phyloP scores from a whole-genome alignment of 2,797 vertebrate species.

The Yasuhikotakia modesta region DNA sequence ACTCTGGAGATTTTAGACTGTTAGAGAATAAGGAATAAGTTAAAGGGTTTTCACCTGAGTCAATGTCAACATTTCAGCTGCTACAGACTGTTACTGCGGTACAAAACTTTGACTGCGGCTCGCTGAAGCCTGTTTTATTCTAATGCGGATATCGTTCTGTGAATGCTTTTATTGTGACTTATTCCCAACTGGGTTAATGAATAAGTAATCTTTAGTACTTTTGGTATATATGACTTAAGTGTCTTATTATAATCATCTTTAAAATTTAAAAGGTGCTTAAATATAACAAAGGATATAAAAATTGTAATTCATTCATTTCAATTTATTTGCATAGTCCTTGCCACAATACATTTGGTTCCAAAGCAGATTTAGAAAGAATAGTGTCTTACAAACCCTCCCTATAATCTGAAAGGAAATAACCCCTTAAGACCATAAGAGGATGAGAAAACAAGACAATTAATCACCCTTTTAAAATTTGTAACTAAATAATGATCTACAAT shows the following conservation, averaged over 20 bases:
- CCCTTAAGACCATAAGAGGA: background rate
- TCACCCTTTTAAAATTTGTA: too few species aligned
- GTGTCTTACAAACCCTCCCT: background rate
- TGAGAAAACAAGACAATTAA: background rate
- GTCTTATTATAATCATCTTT: constrained; percentile 35
- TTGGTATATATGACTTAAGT: background rate
- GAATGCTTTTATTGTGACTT: constrained; percentile 26
- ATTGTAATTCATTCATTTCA: background rate
- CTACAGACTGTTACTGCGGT: background rate
- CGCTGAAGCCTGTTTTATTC: constrained; percentile 34
- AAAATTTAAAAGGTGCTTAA: constrained; percentile 27
- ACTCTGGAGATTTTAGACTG: background rate
- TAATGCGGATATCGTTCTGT: constrained; percentile 13
- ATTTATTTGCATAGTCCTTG: background rate
- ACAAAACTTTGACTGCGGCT: constrained; percentile 24
- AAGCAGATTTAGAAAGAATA: background rate
- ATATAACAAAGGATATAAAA: constrained; percentile 11
- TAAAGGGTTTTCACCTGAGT: constrained; percentile 16
- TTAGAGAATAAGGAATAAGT: background rate
- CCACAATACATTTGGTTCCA: background rate
- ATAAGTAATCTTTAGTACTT: constrained; percentile 30
- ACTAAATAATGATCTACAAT: too few species aligned
- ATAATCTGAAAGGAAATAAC: background rate
- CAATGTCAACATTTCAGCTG: constrained; percentile 10
- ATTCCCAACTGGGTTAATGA: constrained; percentile 32